Base-by-base conservation (phyloP, 2,888 invertebrate genomes). In the Magallana nippona region DNA sequence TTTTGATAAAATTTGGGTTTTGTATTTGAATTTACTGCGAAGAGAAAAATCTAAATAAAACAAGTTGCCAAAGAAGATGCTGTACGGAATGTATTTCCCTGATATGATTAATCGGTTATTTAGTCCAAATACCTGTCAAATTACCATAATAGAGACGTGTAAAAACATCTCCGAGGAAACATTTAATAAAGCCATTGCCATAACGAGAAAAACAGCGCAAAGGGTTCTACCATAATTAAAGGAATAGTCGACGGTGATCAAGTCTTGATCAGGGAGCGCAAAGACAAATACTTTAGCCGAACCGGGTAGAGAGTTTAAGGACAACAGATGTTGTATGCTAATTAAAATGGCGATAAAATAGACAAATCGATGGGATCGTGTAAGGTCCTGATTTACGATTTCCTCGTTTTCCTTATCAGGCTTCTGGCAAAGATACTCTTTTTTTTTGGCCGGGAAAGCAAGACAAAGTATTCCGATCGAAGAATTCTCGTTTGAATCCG, bases 251-350 rank as follows among this genome's bases (percentile, higher is more conserved):
- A 71, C 22, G 22, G 17, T 22, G 71, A 71, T 71, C 32, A 32
- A 71, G 15, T 71, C 32, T 13, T 22, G 71, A 71, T 60, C 8
- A 60, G n/a, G 15, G 15, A 71, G 71, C 22, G 27, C 15, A 32
- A 71, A 71, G 71, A 71, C 71, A 71, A 71, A 71, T 22, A 71
- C 10, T 71, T 71, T 27, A 71, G 71, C 32, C 32, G 32, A 27
- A 71, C 32, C 32, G 22, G 71, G 71, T 27, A 71, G 32, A 27
- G 22, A 71, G 71, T 71, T 71, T 71, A 71, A 71, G 71, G 71
- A 71, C 71, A 71, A 22, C 71, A 71, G 22, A 22, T 71, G 71
- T 71, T 71, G 71, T 71, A 71, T 71, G 71, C 71, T 71, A 71
- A 71, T 71, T 71, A 27, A 71, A 71, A 71, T 32, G 22, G 13